These are phyloP conservation scores for Baronia brevicornis DNA, from an alignment of 2,888 invertebrate genomes.

Conservation along the genomic window DNA sequence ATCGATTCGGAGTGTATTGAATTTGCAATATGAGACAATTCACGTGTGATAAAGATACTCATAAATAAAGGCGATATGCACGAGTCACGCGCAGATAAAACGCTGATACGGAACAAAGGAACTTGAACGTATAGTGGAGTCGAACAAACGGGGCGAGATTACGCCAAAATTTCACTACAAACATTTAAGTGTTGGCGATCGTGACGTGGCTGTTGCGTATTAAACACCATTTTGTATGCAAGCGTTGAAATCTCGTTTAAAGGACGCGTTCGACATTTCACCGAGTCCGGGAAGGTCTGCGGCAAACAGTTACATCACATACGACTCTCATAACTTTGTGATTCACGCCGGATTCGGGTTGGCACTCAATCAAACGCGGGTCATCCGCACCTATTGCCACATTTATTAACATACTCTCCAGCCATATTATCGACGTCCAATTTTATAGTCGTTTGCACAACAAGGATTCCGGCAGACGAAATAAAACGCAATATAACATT, in stretches of 20 bases:
- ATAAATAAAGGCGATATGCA: constrained; percentile 21
- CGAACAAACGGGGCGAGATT: no score
- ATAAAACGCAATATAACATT: constrained; percentile 10
- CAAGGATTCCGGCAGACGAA: constrained; percentile 12
- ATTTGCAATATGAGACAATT: constrained; percentile 34
- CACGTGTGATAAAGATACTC: constrained; percentile 24
- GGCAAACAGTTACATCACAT: constrained; percentile 34
- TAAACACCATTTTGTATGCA: constrained; percentile 13
- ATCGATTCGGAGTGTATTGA: constrained; percentile 25
- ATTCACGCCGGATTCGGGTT: constrained; percentile 39
- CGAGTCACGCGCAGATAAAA: constrained; percentile 20
- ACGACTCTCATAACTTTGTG: constrained; percentile 33
- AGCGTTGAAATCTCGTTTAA: constrained; percentile 27
- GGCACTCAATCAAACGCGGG: constrained; percentile 25
- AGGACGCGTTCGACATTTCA: constrained; percentile 34
- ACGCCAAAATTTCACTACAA: no score
- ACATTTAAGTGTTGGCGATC: no score
- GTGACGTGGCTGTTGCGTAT: constrained; percentile 14
- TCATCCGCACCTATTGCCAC: constrained; percentile 15
- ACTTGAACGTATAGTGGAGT: no score
- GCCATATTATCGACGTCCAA: no score
- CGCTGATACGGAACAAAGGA: constrained; percentile 18
- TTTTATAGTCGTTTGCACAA: not conserved
- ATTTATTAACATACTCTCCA: constrained; percentile 15
- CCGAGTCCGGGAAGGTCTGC: constrained; percentile 32